Conservation (phyloP, 2,797 vertebrate genomes). For the Smutsia gigantea region DNA sequence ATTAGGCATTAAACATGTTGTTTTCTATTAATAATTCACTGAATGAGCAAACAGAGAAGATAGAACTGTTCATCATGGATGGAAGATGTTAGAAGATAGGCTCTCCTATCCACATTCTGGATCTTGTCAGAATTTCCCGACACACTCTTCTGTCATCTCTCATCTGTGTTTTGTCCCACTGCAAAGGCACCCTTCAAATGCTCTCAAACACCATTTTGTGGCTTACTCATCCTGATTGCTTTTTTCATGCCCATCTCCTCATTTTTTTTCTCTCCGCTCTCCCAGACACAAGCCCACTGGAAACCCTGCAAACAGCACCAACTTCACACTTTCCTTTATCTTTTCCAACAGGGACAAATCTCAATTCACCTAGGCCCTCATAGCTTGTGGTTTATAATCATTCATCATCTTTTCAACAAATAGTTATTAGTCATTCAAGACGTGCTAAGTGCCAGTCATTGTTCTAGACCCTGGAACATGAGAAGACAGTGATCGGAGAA, state of each 20-base stretch:
- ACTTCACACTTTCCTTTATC: neutral
- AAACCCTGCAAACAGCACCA: neutral
- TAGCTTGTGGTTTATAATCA: neutral
- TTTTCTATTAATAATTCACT: neutral
- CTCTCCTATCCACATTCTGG: neutral
- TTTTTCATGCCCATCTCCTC: neutral
- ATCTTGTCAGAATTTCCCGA: neutral
- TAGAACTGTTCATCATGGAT: neutral
- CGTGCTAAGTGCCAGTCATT: neutral
- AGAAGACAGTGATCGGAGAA: neutral
- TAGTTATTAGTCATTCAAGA: neutral
- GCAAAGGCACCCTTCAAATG: neutral
- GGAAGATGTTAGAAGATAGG: neutral
- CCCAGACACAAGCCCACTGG: too few relatives aligned
- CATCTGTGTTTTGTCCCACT: neutral
- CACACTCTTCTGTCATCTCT: neutral
- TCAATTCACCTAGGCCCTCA: neutral
- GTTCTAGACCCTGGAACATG: neutral
- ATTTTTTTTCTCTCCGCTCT: neutral
- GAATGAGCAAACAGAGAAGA: neutral
- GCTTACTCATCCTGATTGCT: neutral
- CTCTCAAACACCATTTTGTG: accelerated
- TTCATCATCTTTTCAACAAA: neutral
- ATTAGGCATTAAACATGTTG: neutral
- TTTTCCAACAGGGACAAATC: neutral